These are phyloP conservation scores for Leucozona laternaria DNA, from an alignment of 2,888 invertebrate genomes.

Conservation along the genomic window DNA sequence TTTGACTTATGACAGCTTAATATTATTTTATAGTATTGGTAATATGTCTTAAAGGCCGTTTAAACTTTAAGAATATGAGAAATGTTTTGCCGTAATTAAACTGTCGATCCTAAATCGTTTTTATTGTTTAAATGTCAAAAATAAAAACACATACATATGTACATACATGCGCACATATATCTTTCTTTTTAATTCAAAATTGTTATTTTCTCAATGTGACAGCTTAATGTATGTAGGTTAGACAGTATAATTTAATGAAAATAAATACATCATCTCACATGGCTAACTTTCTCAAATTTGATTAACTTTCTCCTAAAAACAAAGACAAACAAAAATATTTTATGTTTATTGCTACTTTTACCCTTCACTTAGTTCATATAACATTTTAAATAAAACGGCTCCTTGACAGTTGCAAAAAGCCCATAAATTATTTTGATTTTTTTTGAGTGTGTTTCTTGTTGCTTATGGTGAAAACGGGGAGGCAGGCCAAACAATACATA, in stretches of 20 bases:
- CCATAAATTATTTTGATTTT: slow-evolving; percentile 12
- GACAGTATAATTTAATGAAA: neutral
- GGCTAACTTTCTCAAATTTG: neutral
- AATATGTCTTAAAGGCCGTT: neutral
- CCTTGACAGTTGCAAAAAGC: neutral
- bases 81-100: neutral
- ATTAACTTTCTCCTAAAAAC: neutral
- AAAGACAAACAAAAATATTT: slow-evolving; percentile 16
- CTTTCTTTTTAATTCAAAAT: neutral
- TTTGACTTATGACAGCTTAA: neutral
- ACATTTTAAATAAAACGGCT: slow-evolving; percentile 49
- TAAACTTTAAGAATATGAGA: neutral
- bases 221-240: neutral
- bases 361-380: slow-evolving; percentile 29
- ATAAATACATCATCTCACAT: slow-evolving; percentile 2
- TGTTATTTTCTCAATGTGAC: slow-evolving; percentile 6
- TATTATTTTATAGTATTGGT: neutral
- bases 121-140: slow-evolving; percentile 3
- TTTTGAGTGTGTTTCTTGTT: neutral
- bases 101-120: neutral
- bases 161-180: neutral
- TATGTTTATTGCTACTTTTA: slow-evolving; percentile 37
- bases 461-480: slow-evolving; percentile 3
- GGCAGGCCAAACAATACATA: neutral
- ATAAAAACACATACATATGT: neutral